Base-by-base conservation (phyloP, 2,888 invertebrate genomes). In the Orchesellides sinensis region DNA sequence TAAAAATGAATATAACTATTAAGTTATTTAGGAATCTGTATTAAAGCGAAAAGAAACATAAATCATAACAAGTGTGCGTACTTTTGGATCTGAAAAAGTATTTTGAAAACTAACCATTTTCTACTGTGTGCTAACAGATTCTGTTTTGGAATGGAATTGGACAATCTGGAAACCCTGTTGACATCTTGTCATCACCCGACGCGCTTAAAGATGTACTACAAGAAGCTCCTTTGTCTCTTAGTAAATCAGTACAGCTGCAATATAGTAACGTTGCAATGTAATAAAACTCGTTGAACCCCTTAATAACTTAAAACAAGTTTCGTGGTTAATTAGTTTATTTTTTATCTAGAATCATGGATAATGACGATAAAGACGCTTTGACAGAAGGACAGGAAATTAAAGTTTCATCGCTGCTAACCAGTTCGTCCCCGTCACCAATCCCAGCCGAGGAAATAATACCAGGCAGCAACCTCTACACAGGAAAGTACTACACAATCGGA, bases 401-500 rank as follows among this genome's bases (percentile, higher is more conserved):
- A n/a, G n/a, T n/a, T n/a, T n/a, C n/a, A n/a, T n/a, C n/a, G n/a
- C n/a, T n/a, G n/a, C n/a, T n/a, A n/a, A n/a, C n/a, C n/a, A n/a
- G n/a, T n/a, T n/a, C n/a, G n/a, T 14, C 40, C 2, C 40, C 21
- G 12, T 2, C 49, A n/a, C 49, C 19, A 8, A 21, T 54, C 25
- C 54, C 54, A 47, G 8, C n/a, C 8, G 10, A 23, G 54, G 1
- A 23, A 25, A 5, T 10, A 19, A 54, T 54, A 14, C 23, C 14
- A 5, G 59, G n/a, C 27, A 59, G 29, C n/a, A 59, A 14, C 17
- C 35, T 69, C 0, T 32, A 12, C 21, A 69, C 69, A 10, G 54
- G 52, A 27, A 54, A 29, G 1, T 69, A 54, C 35, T 69, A 69
- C 32, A 32, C 52, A 35, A 23, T 69, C 14, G 69, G 54, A 17